A percentile compares a stretch with the other conserved stretches of the same genome.
phyloP scores from a whole-genome alignment of 2,888 invertebrate genomes.

The Protonemura montana region DNA sequence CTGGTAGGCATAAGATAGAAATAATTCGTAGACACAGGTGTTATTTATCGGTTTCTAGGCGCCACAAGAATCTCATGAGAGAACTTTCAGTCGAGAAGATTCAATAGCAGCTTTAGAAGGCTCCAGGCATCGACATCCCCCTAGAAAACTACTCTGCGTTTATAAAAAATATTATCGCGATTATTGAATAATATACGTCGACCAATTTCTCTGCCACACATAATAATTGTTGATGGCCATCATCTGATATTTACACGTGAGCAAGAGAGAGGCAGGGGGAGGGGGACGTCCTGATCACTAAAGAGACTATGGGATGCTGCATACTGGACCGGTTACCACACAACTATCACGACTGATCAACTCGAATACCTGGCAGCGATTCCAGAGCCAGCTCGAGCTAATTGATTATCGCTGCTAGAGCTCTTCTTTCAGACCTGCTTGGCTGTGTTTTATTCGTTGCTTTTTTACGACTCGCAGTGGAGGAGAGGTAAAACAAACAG shows the following conservation, averaged over 20 bases:
- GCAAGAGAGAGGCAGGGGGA: constrained; percentile 24
- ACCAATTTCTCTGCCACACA: constrained; percentile 38
- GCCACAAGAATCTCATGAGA: not conserved
- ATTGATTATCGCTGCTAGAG: constrained; percentile 45
- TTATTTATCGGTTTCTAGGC: not conserved
- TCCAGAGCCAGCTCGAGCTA: constrained; percentile 22
- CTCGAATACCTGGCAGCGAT: constrained; percentile 30
- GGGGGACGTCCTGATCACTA: not conserved
- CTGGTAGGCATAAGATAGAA: not conserved
- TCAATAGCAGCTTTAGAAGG: not conserved
- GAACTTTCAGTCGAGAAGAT: not conserved
- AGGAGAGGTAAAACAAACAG: constrained; percentile 50
- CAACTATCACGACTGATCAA: constrained; percentile 35
- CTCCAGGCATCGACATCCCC: not conserved
- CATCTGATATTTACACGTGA: not conserved
- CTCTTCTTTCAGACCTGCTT: constrained; percentile 38
- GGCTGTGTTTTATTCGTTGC: constrained; percentile 25
- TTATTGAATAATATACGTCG: constrained; percentile 42
- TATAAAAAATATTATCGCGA: not conserved
- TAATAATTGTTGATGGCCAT: constrained; percentile 39
- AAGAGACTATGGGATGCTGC: not conserved
- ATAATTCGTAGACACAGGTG: not conserved
- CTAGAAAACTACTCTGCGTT: not conserved
- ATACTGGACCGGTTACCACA: not conserved
- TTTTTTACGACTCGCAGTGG: constrained; percentile 43